phyloP scores from a whole-genome alignment of 92 coral and sea anemone species.

The Heliopora coerulea region DNA sequence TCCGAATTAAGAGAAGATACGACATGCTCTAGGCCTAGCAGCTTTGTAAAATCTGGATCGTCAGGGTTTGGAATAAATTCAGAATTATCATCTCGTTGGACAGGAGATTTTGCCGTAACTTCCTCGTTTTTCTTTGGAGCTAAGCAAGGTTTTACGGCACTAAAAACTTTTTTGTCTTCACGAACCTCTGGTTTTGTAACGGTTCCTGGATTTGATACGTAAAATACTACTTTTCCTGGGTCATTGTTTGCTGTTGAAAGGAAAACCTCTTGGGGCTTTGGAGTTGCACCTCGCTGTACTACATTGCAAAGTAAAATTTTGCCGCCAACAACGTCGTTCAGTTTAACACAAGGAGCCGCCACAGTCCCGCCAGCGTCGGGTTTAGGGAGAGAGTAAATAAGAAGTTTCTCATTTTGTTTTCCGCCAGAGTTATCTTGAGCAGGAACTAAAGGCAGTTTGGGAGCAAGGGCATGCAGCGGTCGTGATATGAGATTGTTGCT shows the following conservation, averaged over 20 bases:
- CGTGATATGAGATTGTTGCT: neutral
- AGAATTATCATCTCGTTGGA: conserved; percentile 40
- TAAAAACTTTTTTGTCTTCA: conserved; percentile 13
- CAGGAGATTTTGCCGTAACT: neutral
- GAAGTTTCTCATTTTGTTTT: neutral
- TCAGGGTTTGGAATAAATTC: conserved; percentile 83
- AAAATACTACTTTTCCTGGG: conserved; percentile 16
- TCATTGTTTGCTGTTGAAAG: neutral
- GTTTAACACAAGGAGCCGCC: neutral
- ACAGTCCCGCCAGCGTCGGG: neutral
- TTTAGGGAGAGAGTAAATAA: neutral
- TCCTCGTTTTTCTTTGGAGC: neutral
- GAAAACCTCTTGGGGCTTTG: neutral
- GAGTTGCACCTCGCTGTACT: neutral
- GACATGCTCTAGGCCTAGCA: conserved; percentile 90
- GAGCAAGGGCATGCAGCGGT: neutral
- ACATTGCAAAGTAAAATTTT: conserved; percentile 23
- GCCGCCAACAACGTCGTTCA: conserved; percentile 1
- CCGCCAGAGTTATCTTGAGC: neutral
- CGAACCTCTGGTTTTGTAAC: conserved; percentile 1
- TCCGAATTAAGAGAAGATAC: conserved; percentile 52
- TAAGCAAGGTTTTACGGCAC: neutral
- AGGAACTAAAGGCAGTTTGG: neutral
- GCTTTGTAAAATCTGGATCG: conserved; percentile 71
- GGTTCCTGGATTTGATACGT: conserved; percentile 14